These are phyloP conservation scores for Sebastes hubbsi DNA, from an alignment of 2,797 vertebrate species.

Conservation along the genomic window DNA sequence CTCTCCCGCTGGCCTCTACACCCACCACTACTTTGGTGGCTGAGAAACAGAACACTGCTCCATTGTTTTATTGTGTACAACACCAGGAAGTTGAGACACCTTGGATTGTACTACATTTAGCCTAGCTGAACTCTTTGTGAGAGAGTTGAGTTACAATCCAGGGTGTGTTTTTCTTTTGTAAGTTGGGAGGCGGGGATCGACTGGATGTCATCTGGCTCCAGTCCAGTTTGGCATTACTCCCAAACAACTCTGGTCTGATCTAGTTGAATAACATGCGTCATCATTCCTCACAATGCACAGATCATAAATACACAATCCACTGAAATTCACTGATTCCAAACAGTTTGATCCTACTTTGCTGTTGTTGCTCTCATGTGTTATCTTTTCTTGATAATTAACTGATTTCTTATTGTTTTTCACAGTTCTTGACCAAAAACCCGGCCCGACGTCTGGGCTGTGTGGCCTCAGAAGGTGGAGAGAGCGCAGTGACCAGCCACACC, in stretches of 20 bases:
- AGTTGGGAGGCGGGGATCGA: constrained; percentile 22
- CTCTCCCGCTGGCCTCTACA: not conserved
- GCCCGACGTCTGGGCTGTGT: constrained; percentile 89
- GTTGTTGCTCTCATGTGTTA: not conserved
- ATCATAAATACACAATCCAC: not conserved
- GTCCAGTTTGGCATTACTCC: constrained; percentile 31
- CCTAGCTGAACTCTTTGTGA: constrained; percentile 22
- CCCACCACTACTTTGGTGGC: not conserved
- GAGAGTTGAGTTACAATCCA: constrained; percentile 7
- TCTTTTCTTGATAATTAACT: not conserved
- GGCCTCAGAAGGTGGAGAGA: constrained; percentile 87
- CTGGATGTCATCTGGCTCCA: constrained; percentile 35
- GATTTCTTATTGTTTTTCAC: constrained; percentile 2
- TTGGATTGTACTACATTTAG: constrained; percentile 2
- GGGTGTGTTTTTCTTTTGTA: constrained; percentile 20
- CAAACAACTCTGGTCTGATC: constrained; percentile 20
- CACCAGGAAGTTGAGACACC: constrained; percentile 37
- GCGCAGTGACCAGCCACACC: constrained; percentile 85
- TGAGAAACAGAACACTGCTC: constrained; percentile 12
- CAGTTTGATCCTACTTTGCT: not conserved
- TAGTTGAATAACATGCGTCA: not conserved
- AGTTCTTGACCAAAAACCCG: constrained; percentile 97
- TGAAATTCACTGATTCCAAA: not conserved
- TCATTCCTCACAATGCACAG: not conserved
- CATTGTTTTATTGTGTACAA: constrained; percentile 39